A percentile compares a stretch with the other conserved stretches of the same genome.
phyloP scores from a whole-genome alignment of 2,113 vertebrate genomes.

The Clupea harengus region DNA sequence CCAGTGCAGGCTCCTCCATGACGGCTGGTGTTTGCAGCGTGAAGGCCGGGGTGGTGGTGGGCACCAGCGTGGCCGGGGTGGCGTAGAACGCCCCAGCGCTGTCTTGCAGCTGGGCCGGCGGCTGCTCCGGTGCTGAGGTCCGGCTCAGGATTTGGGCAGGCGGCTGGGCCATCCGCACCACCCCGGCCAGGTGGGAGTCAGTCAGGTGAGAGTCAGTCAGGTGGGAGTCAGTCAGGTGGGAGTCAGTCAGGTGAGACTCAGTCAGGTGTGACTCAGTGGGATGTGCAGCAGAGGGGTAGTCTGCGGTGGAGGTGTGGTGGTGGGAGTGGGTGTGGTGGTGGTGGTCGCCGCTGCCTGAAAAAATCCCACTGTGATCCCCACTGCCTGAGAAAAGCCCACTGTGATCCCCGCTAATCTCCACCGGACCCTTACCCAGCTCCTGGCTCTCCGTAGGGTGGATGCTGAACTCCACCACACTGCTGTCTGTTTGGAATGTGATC shows the following conservation, averaged over 20 bases:
- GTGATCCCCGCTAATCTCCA: slow-evolving; percentile 60
- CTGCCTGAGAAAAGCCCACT: slow-evolving; percentile 56
- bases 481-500: slow-evolving; percentile 70
- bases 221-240: too few relatives aligned
- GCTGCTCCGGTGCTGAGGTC: slow-evolving; percentile 57
- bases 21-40: slow-evolving; percentile 38
- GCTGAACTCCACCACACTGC: slow-evolving; percentile 64
- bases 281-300: slow-evolving; percentile 46
- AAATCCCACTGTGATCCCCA: slow-evolving; percentile 54
- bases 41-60: slow-evolving; percentile 42
- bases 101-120: slow-evolving; percentile 42
- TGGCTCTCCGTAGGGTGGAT: slow-evolving; percentile 63
- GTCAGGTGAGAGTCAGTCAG: slow-evolving; percentile 62
- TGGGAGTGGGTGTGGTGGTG: slow-evolving; percentile 14
- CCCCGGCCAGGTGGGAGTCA: slow-evolving; percentile 50
- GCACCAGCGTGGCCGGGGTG: slow-evolving; percentile 32
- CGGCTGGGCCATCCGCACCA: slow-evolving; percentile 53
- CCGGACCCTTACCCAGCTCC: slow-evolving; percentile 71
- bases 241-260: slow-evolving; percentile 58
- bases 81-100: background rate
- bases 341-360: slow-evolving; percentile 58
- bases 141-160: slow-evolving; percentile 58
- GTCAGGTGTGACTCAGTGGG: slow-evolving; percentile 62
- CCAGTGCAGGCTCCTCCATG: slow-evolving; percentile 28
- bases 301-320: slow-evolving; percentile 27